Evolutionary conservation across 1,140 invertebrate species (phyloP), one percentile per base, ranked within the genome.

Genomic region (Telenomus remus): DNA sequence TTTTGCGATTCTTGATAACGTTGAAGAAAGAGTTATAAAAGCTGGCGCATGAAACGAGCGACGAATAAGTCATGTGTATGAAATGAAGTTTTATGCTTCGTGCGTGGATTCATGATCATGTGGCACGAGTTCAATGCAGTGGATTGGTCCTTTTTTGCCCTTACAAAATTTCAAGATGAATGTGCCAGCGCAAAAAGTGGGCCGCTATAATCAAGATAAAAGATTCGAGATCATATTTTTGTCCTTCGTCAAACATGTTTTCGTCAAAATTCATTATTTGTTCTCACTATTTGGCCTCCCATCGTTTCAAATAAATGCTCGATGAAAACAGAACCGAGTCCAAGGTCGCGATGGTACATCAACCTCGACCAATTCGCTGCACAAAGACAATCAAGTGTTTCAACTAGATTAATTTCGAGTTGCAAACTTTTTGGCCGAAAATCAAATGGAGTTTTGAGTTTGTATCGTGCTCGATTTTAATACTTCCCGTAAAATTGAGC

Each of bases 81-180:
- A 69, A 69, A 69, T 69, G 65, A 69, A 60, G 56, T 61, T 69
- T 69, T 69, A 69, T 69, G 65, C 49, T 39, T 9, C 15, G 50
- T 43, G 49, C 65, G 43, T 54, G 65, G 43, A 69, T 69, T 69
- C 65, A 61, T 61, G 65, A 53, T 59, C 43, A 59, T 54, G 34
- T 54, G 56, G 37, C 27, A 48, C 35, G 37, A 27, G 56, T 55
- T 54, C 54, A 59, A 59, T 68, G 54, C 44, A 55, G 54, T 50
- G 56, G 43, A 60, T 69, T 60, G 49, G 35, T 0, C 49, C 33
- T 51, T 60, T 65, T 69, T 61, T 69, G 50, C 60, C 10, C 56
- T 69, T 60, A 51, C 54, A 59, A 70, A 55, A 34, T 49, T 55
- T 11, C n/a, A 61, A 70, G 56, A 61, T 50, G 14, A 54, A 70